A percentile compares a stretch with the other conserved stretches of the same genome.
These are phyloP conservation scores for Stichopus chloronotus DNA, from an alignment of 35 echinoderm and acorn worm genomes.

Conservation along the genomic window DNA sequence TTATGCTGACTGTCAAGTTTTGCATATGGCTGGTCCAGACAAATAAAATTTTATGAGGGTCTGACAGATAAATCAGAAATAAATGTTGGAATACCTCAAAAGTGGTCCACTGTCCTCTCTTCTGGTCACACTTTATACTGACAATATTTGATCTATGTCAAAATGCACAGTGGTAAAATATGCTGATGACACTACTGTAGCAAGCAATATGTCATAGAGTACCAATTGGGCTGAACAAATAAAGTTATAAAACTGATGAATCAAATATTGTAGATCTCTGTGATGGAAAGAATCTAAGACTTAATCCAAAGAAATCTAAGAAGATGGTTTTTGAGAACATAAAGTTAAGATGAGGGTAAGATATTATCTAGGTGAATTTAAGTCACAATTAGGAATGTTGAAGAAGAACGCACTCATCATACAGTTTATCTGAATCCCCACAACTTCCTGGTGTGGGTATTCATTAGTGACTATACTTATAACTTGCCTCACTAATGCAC, in stretches of 20 bases:
- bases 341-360: not conserved
- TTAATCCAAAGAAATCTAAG: constrained; percentile 36
- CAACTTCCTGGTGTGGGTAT: too few species aligned
- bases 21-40: too few species aligned
- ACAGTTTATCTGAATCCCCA: not conserved
- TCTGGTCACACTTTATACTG: too few species aligned
- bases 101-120: too few species aligned
- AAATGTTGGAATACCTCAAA: not conserved
- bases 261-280: constrained; percentile 17
- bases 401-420: constrained; percentile 15
- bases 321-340: constrained; percentile 31
- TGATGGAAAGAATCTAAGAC: constrained; percentile 12
- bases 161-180: not conserved
- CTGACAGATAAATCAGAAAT: not conserved
- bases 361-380: not conserved
- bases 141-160: too few species aligned
- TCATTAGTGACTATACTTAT: too few species aligned
- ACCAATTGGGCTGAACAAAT: not conserved
- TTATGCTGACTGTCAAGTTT: not conserved
- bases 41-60: too few species aligned
- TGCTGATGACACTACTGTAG: not conserved
- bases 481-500: too few species aligned
- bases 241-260: not conserved
- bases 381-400: not conserved
- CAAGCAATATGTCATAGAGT: not conserved